Percentiles rank a stretch among this genome's conserved stretches.
Conservation (phyloP, 2,113 vertebrate species). For the Bambusicola thoracicus region DNA sequence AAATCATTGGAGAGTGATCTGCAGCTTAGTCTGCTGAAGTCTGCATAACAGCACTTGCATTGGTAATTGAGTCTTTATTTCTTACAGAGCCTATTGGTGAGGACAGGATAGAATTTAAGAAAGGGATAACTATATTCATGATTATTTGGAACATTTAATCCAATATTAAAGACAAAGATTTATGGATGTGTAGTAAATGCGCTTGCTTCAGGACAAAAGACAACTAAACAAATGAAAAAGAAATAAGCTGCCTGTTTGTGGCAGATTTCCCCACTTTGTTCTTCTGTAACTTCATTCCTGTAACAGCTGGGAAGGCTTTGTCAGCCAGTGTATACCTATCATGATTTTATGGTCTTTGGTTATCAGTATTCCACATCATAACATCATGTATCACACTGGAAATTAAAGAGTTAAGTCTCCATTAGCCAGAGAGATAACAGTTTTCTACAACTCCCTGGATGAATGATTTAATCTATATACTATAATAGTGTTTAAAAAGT, state of each 20-base stretch:
- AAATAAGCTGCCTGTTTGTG: background rate
- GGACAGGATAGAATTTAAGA: background rate
- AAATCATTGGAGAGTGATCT: background rate
- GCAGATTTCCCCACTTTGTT: background rate
- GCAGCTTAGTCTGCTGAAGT: background rate
- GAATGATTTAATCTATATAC: background rate
- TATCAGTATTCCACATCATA: no score
- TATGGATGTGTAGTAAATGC: background rate
- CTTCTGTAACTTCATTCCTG: background rate
- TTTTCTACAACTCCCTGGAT: background rate
- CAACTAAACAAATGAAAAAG: background rate
- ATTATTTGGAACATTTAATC: constrained; percentile 7
- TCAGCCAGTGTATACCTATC: background rate
- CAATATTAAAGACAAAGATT: background rate
- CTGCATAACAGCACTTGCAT: background rate
- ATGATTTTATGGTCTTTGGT: no score
- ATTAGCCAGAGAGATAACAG: background rate
- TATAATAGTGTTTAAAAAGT: background rate
- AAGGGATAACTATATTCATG: rapidly evolving
- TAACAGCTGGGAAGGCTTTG: background rate
- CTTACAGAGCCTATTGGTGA: background rate
- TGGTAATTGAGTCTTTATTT: constrained; percentile 29
- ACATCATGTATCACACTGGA: no score
- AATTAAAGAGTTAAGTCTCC: no score
- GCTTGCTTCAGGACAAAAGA: background rate